phyloP scores from a whole-genome alignment of 2,888 invertebrate genomes.

The Macropis europaea region DNA sequence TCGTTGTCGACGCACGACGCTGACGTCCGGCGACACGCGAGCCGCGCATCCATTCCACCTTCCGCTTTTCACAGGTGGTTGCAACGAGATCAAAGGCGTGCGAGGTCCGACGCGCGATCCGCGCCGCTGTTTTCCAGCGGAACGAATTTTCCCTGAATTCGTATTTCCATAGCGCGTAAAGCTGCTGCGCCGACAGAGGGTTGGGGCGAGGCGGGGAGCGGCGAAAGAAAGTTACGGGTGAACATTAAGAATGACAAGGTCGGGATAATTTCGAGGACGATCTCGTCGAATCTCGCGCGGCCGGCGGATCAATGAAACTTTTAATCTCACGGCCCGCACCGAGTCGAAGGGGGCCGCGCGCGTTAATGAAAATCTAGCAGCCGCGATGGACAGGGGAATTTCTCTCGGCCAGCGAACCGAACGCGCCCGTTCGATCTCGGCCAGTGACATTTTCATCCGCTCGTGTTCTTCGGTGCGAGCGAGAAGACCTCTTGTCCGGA shows the following conservation, averaged over 20 bases:
- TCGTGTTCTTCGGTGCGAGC: too few relatives aligned
- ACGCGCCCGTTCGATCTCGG: background rate
- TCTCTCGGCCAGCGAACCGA: background rate
- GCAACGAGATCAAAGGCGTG: slow-evolving; percentile 10
- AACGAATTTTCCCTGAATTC: background rate
- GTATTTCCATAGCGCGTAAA: background rate
- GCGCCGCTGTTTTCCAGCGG: background rate
- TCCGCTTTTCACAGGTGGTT: slow-evolving; percentile 35
- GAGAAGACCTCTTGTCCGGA: too few relatives aligned
- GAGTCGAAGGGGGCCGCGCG: background rate
- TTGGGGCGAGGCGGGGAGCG: background rate
- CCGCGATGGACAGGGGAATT: background rate
- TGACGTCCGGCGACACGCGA: background rate
- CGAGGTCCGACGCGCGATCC: background rate
- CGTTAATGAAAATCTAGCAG: background rate
- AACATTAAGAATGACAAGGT: background rate
- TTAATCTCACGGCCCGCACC: background rate
- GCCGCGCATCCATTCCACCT: slow-evolving; percentile 19
- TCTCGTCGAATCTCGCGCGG: background rate
- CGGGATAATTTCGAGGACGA: slow-evolving; percentile 5
- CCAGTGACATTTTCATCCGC: background rate
- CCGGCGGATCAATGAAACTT: background rate
- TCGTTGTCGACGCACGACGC: slow-evolving; percentile 7
- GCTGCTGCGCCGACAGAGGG: background rate
- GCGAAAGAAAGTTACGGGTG: background rate